These are phyloP conservation scores for Dorcus parallelipipedus DNA, from an alignment of 2,888 invertebrate species.

Conservation along the genomic window DNA sequence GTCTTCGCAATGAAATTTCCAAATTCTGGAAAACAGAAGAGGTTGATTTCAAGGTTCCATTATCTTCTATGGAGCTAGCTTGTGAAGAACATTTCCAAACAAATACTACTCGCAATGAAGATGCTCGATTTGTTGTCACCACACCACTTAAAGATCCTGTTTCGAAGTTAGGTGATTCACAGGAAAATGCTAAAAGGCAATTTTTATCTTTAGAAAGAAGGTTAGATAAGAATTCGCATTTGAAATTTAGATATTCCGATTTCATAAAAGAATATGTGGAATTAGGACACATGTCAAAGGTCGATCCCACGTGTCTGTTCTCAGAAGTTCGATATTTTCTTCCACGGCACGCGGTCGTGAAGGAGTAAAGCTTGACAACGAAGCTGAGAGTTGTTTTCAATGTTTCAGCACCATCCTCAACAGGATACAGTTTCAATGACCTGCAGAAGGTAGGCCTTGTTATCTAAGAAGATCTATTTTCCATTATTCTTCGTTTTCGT, in stretches of 20 bases:
- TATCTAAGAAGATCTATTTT: slow-evolving; percentile 29
- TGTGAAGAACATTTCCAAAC: neutral
- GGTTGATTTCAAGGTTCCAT: neutral
- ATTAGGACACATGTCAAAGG: slow-evolving; percentile 8
- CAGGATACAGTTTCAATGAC: slow-evolving; percentile 31
- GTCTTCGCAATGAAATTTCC: too few relatives aligned
- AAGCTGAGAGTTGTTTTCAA: slow-evolving; percentile 37
- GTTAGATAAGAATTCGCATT: slow-evolving; percentile 13
- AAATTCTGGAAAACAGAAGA: neutral
- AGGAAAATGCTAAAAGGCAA: neutral
- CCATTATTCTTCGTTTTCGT: slow-evolving; percentile 32
- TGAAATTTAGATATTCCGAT: slow-evolving; percentile 7
- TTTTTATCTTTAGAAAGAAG: slow-evolving; percentile 18
- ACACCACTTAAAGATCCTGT: neutral
- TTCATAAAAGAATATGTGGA: slow-evolving; percentile 14
- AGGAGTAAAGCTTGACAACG: slow-evolving; percentile 26
- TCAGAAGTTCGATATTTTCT: slow-evolving; percentile 22
- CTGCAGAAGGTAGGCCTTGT: slow-evolving; percentile 30
- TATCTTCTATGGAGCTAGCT: neutral
- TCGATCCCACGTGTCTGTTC: too few relatives aligned
- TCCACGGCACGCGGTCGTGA: slow-evolving; percentile 33
- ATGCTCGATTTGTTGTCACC: neutral
- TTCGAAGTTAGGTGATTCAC: neutral
- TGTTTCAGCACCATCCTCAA: slow-evolving; percentile 26
- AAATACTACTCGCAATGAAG: neutral